Evolutionary conservation across 2,113 vertebrate species (phyloP), one percentile per base, ranked within the genome.

Genomic region (Pelodiscus sinensis): DNA sequence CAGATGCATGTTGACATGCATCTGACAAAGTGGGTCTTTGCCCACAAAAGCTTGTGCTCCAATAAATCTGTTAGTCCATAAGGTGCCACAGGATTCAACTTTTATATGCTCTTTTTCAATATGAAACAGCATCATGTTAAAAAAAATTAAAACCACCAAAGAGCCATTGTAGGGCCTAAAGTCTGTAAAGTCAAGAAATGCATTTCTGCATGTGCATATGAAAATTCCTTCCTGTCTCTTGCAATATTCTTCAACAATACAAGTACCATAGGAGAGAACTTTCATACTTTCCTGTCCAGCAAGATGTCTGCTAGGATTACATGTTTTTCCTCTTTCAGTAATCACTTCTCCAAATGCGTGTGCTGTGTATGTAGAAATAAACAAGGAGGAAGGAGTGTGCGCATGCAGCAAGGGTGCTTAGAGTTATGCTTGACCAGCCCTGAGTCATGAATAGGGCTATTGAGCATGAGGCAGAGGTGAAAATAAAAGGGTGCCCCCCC

Each of bases 31-130:
- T 44, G 38, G 38, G 38, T 44, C 38, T 44, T 44, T 44, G 38
- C 38, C 38, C 38, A 44, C 38, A 44, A 44, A 44, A 44, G 38
- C 38, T 44, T 44, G 38, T 44, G 38, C 38, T 44, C 38, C 38
- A 44, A 44, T 44, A 44, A 44, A 44, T 44, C 44, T 44, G 44
- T 44, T 44, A 44, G 44, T 44, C 44, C 44, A 44, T 44, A 44
- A 44, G 44, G 44, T 44, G 44, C 44, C 44, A 44, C 6, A 44
- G 44, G 44, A 44, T 44, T 44, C 22, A 87, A 88, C 38, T 56
- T 79, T 90, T 56, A 91, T 57, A n/a, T 85, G 79, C 55, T 87
- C 77, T 91, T 56, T 92, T 92, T 78, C 91, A 88, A 91, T 75
- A 85, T 56, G 3, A 85, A 54, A 35, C n/a, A n/a, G 21, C n/a